A percentile compares a stretch with the other conserved stretches of the same genome.
Evolutionary conservation across 2,797 vertebrate species (phyloP).

Genomic region (Chloroceryle amazona): DNA sequence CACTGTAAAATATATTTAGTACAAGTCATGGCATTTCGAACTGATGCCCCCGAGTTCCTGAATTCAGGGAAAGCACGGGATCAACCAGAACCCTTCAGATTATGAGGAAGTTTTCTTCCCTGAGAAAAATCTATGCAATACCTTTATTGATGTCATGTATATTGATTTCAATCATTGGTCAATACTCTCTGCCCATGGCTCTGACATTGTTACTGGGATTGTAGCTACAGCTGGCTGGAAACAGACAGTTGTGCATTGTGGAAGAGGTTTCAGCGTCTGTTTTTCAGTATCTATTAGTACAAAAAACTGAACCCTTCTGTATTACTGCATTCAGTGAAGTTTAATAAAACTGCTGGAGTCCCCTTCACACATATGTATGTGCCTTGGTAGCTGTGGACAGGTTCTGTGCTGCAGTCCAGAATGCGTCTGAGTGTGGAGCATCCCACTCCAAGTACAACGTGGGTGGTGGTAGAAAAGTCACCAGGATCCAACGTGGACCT

Average conservation of each 20-base stretch:
- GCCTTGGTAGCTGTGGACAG: neutral
- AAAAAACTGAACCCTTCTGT: neutral
- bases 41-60: neutral
- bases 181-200: slow-evolving; percentile 43
- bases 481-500: neutral
- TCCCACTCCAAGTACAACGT: neutral
- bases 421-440: accelerated
- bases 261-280: slow-evolving; percentile 13
- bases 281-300: neutral
- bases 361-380: neutral
- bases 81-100: neutral
- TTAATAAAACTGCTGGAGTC: neutral
- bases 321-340: neutral
- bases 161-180: slow-evolving; percentile 35
- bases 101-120: neutral
- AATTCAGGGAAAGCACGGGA: neutral
- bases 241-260: neutral
- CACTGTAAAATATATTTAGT: neutral
- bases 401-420: neutral
- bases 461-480: neutral
- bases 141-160: slow-evolving; percentile 27
- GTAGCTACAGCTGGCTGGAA: slow-evolving; percentile 21
- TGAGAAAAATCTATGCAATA: slow-evolving; percentile 33
- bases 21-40: neutral
- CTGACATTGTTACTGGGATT: slow-evolving; percentile 32